These are phyloP conservation scores for Callimico goeldii DNA, from an alignment of 2,797 vertebrate genomes.

Conservation along the genomic window DNA sequence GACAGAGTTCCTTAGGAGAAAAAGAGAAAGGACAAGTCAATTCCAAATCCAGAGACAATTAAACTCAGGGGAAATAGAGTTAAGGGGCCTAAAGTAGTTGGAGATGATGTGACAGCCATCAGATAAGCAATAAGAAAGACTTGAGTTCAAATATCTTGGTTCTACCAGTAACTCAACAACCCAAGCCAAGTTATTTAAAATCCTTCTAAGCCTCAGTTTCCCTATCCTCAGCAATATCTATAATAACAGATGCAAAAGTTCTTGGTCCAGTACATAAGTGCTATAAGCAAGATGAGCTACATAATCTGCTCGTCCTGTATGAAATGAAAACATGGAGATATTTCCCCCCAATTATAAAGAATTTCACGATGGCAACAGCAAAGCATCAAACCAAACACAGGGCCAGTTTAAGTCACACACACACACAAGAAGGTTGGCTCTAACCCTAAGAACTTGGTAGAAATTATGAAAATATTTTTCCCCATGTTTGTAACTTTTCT, in stretches of 20 bases:
- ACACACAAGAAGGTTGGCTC: background rate
- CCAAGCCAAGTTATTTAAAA: background rate
- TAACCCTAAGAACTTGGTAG: background rate
- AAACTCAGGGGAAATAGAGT: background rate
- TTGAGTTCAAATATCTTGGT: background rate
- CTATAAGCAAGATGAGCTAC: background rate
- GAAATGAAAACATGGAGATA: background rate
- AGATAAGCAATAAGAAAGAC: background rate
- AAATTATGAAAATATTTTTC: background rate
- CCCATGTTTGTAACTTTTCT: background rate
- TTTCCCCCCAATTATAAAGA: background rate
- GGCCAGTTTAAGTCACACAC: background rate
- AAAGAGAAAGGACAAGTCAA: background rate
- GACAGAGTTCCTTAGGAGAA: background rate
- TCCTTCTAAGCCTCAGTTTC: background rate
- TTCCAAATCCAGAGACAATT: background rate
- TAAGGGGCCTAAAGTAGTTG: background rate
- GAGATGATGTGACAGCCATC: background rate
- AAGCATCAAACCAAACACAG: background rate
- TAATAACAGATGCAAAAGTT: background rate
- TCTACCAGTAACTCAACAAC: background rate
- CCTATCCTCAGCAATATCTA: background rate
- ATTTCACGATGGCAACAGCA: background rate
- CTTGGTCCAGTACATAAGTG: background rate
- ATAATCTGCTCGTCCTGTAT: background rate